Evolutionary conservation across 2,888 invertebrate species (phyloP), one percentile per base, ranked within the genome.

Genomic region (Ecdyonurus torrentis): DNA sequence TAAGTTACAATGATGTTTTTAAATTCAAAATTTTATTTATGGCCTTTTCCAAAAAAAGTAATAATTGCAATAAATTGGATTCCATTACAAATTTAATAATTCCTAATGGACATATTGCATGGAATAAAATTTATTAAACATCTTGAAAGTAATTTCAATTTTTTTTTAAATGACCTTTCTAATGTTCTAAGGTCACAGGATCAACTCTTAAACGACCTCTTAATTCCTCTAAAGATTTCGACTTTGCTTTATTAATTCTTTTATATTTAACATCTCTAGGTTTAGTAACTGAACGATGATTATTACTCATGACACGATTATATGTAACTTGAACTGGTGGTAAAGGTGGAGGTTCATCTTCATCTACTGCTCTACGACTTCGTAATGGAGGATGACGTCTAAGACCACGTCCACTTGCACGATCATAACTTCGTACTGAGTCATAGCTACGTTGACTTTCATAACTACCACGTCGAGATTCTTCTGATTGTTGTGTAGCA

Each of bases 181-280:
- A n/a, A n/a, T n/a, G n/a, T n/a, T n/a, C n/a, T n/a, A n/a, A n/a
- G n/a, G n/a, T n/a, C n/a, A n/a, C n/a, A 55, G 55, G 55, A n/a
- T 55, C 55, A 5, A 55, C 63, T 79, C 87, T 87, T 72, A 91
- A 79, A 66, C 89, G 80, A 0, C 91, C 91, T 2, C 91, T 77
- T 64, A 91, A 72, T 71, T 91, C 91, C 70, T 91, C 91, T 67
- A 91, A 77, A 70, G 91, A 91, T 76, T 91, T 90, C 65, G 91
- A 91, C 73, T 91, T 91, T 2, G 91, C 91, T 73, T 91, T 91
- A 73, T 91, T 91, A 74, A 91, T 91, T 71, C 91, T 81, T 74
- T 91, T 91, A 77, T 91, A 91, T 75, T 91, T 91, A 37, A 91
- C 91, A 73, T 92, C 91, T 77, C 91, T 91, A 67, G 91, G 91